A percentile compares a stretch with the other conserved stretches of the same genome.
Evolutionary conservation across 1,140 invertebrate genomes (phyloP).

Genomic region (Anastrepha ludens): DNA sequence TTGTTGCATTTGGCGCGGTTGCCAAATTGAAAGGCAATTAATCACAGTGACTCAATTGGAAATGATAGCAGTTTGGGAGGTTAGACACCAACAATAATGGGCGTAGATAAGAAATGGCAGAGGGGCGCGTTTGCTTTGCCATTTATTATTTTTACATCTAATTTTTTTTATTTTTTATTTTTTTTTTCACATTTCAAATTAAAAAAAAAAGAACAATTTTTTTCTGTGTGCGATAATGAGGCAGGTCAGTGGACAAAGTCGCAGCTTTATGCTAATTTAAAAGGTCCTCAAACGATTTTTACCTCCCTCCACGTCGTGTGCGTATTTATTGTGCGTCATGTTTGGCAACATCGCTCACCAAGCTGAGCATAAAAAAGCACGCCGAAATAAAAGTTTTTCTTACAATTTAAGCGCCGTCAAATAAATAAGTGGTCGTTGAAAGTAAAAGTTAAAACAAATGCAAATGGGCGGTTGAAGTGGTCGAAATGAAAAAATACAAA

Average conservation of each 20-base stretch:
- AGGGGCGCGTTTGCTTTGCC: background rate
- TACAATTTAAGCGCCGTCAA: conserved; percentile 29
- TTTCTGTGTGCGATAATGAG: background rate
- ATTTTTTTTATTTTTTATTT: background rate
- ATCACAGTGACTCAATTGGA: conserved; percentile 52
- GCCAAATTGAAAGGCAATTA: conserved; percentile 52
- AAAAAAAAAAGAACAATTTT: no score
- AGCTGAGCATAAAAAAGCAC: background rate
- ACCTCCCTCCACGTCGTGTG: background rate
- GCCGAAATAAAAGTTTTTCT: background rate
- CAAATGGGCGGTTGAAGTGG: conserved; percentile 7
- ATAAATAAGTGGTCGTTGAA: conserved; percentile 33
- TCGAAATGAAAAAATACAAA: background rate
- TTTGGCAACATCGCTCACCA: no score
- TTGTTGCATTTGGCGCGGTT: background rate
- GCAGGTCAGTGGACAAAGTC: conserved; percentile 18
- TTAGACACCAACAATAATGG: background rate
- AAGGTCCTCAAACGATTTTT: background rate
- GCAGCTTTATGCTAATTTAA: conserved; percentile 20
- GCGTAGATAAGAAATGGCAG: background rate
- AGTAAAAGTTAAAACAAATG: conserved; percentile 47
- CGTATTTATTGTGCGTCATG: no score
- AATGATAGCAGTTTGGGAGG: conserved; percentile 12
- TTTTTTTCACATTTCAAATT: background rate
- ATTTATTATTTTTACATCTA: background rate